Percentiles rank a stretch among this genome's conserved stretches.
Evolutionary conservation across 2,113 vertebrate species (phyloP).

Genomic region (Deroptyus accipitrinus): DNA sequence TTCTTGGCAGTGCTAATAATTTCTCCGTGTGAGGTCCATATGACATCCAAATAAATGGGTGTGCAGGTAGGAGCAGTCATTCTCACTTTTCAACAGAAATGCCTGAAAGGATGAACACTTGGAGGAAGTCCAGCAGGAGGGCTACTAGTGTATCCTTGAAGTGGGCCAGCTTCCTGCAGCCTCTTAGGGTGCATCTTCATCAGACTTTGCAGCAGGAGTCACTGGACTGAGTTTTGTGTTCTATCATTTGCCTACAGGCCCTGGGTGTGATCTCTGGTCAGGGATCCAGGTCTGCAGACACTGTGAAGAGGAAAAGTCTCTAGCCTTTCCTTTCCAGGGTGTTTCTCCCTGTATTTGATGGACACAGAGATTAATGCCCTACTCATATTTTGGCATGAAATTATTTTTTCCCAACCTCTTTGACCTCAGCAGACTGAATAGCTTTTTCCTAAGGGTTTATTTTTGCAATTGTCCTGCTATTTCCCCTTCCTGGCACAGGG

Average conservation of each 20-base stretch:
- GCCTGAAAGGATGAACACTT: neutral
- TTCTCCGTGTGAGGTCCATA: neutral
- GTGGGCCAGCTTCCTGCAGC: neutral
- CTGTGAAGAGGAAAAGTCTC: neutral
- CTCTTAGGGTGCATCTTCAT: neutral
- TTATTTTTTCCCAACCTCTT: neutral
- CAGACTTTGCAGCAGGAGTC: neutral
- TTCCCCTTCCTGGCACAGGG: neutral
- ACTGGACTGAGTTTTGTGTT: neutral
- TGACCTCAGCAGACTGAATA: neutral
- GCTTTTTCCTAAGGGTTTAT: slow-evolving; percentile 14
- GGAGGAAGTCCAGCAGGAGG: neutral
- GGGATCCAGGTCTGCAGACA: neutral
- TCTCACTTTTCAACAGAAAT: neutral
- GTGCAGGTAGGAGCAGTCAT: neutral
- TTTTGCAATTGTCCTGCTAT: slow-evolving; percentile 1
- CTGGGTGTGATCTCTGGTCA: neutral
- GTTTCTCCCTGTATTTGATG: neutral
- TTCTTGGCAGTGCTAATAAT: neutral
- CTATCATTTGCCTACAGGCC: neutral
- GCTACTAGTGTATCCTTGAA: neutral
- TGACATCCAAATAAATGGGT: neutral
- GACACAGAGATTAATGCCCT: neutral
- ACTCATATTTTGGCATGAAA: neutral
- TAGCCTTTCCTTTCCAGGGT: neutral